Percentiles rank a stretch among this genome's conserved stretches.
Evolutionary conservation across 2,797 vertebrate species (phyloP).

Genomic region (Triplophysa bombifrons): DNA sequence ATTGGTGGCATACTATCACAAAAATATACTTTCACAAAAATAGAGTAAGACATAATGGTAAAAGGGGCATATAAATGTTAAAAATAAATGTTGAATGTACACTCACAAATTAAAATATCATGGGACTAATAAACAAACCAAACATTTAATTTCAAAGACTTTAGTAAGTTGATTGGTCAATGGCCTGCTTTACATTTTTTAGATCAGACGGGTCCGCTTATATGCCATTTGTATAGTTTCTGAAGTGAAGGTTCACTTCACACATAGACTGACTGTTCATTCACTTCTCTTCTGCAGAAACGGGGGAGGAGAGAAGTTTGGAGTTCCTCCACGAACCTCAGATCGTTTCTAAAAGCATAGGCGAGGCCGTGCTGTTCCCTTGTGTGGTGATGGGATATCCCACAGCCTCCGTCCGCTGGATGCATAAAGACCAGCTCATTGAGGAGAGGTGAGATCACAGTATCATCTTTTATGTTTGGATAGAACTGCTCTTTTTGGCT

Average conservation of each 20-base stretch:
- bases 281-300: constrained; percentile 71
- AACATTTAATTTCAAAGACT: neutral
- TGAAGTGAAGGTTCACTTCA: constrained; percentile 54
- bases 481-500: neutral
- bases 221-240: constrained; percentile 4
- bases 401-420: constrained; percentile 80
- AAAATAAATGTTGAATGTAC: too few relatives aligned
- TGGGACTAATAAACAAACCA: too few relatives aligned
- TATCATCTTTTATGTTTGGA: neutral
- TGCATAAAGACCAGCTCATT: constrained; percentile 76
- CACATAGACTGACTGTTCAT: constrained; percentile 24
- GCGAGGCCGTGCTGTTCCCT: constrained; percentile 80
- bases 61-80: too few relatives aligned
- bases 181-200: too few relatives aligned
- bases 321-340: constrained; percentile 81
- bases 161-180: neutral
- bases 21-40: too few relatives aligned
- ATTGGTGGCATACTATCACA: too few relatives aligned
- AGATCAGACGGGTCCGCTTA: neutral
- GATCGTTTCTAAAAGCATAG: constrained; percentile 73
- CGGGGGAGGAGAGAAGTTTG: constrained; percentile 74
- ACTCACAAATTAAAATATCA: too few relatives aligned
- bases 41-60: too few relatives aligned
- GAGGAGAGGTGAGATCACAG: constrained; percentile 71
- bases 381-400: constrained; percentile 82